Conservation (phyloP, 2,797 vertebrate species). For the Jordanella pulchra region DNA sequence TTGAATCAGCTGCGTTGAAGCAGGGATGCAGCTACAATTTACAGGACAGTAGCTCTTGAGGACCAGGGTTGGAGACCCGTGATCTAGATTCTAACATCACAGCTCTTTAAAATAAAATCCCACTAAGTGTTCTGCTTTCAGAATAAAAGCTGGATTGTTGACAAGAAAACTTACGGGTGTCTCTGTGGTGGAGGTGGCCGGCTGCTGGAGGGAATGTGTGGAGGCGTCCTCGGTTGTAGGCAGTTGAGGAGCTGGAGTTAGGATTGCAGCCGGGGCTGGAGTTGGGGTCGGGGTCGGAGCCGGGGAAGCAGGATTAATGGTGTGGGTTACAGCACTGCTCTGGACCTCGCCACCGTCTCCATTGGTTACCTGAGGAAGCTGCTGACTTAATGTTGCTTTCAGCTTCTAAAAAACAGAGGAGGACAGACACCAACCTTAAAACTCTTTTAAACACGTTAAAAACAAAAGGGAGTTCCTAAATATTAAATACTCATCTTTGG, state of each 20-base stretch:
- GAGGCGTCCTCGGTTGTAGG: constrained; percentile 85
- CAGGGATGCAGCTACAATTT: no score
- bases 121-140: not conserved
- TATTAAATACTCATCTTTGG: not conserved
- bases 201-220: constrained; percentile 91
- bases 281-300: constrained; percentile 59
- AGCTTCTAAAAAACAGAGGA: constrained; percentile 80
- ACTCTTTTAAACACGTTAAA: not conserved
- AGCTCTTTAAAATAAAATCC: not conserved
- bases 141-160: not conserved
- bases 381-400: constrained; percentile 91
- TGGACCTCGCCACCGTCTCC: constrained; percentile 89
- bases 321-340: constrained; percentile 84
- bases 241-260: constrained; percentile 54
- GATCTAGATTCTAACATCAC: no score
- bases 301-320: constrained; percentile 80
- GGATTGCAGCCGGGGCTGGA: constrained; percentile 39
- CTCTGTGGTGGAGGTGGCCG: constrained; percentile 97
- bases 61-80: no score
- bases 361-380: constrained; percentile 93
- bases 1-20: no score
- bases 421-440: not conserved
- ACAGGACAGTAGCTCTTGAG: no score
- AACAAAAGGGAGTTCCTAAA: not conserved
- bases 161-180: constrained; percentile 85